These are phyloP conservation scores for Drosophila rellima DNA, from an alignment of 2,888 invertebrate genomes.

Conservation along the genomic window DNA sequence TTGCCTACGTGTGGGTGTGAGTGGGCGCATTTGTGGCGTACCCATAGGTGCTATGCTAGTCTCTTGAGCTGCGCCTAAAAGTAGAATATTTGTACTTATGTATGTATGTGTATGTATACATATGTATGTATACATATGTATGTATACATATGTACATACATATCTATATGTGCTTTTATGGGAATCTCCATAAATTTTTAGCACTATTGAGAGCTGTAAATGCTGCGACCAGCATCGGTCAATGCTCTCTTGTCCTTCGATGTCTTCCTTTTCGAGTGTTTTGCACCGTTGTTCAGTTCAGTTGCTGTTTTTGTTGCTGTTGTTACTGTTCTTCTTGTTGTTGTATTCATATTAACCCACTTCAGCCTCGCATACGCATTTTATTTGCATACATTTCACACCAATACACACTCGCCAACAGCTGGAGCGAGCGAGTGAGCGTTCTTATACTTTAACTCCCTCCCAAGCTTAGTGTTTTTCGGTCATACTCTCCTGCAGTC, in stretches of 20 bases:
- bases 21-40: conserved; percentile 1
- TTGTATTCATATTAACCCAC: conserved; percentile 79
- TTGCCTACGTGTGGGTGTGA: neutral
- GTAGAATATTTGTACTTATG: no score
- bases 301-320: conserved; percentile 11
- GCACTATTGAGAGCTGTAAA: conserved; percentile 28
- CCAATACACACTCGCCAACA: conserved; percentile 20
- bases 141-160: neutral
- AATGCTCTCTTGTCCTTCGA: conserved; percentile 71
- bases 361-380: conserved; percentile 77
- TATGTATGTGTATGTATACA: neutral
- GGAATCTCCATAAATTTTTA: conserved; percentile 46
- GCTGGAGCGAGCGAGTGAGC: conserved; percentile 3
- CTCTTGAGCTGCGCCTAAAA: conserved; percentile 16
- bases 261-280: conserved; percentile 68
- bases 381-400: conserved; percentile 76
- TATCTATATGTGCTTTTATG: neutral
- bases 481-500: conserved; percentile 16
- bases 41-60: conserved; percentile 27
- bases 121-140: neutral
- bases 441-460: conserved; percentile 31
- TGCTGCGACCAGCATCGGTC: conserved; percentile 42
- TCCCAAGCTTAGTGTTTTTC: conserved; percentile 15
- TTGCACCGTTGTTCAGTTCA: conserved; percentile 40
- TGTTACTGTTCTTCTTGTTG: conserved; percentile 40